Evolutionary conservation across 2,888 invertebrate genomes (phyloP).

Genomic region (Acleris holmiana): DNA sequence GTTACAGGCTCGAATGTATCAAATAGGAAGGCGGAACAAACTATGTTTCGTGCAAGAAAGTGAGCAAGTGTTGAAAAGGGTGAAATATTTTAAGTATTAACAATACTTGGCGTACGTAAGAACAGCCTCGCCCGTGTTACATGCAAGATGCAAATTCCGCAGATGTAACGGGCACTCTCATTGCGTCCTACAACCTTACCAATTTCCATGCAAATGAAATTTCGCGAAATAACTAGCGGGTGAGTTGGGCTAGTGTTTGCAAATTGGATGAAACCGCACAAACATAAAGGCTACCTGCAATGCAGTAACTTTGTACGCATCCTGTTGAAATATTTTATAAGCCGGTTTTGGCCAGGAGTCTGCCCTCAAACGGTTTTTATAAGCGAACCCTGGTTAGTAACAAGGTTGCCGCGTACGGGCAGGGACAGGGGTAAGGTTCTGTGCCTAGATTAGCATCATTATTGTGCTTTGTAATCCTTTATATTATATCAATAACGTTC

Average conservation of each 20-base stretch:
- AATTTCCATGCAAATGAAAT: conserved; percentile 67
- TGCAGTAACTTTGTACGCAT: conserved; percentile 44
- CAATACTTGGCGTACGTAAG: too few species aligned
- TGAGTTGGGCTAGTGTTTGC: conserved; percentile 57
- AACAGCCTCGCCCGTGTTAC: too few species aligned
- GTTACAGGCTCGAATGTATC: too few species aligned
- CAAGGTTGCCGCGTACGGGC: conserved; percentile 17
- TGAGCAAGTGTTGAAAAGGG: too few species aligned
- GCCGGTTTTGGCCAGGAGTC: conserved; percentile 24
- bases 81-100: too few species aligned
- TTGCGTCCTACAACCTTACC: conserved; percentile 22
- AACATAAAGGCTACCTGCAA: conserved; percentile 47
- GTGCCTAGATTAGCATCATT: conserved; percentile 9
- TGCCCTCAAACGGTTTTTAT: conserved; percentile 27
- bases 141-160: conserved; percentile 19
- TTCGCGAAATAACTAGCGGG: conserved; percentile 49
- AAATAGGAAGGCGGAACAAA: too few species aligned
- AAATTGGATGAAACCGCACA: conserved; percentile 66
- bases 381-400: conserved; percentile 19
- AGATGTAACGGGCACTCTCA: conserved; percentile 13
- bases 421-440: conserved; percentile 1
- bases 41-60: too few species aligned
- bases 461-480: conserved; percentile 21
- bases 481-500: conserved; percentile 2
- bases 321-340: conserved; percentile 38